Base-by-base conservation (phyloP, 2,113 vertebrate species). In the Oenanthe oenanthe region DNA sequence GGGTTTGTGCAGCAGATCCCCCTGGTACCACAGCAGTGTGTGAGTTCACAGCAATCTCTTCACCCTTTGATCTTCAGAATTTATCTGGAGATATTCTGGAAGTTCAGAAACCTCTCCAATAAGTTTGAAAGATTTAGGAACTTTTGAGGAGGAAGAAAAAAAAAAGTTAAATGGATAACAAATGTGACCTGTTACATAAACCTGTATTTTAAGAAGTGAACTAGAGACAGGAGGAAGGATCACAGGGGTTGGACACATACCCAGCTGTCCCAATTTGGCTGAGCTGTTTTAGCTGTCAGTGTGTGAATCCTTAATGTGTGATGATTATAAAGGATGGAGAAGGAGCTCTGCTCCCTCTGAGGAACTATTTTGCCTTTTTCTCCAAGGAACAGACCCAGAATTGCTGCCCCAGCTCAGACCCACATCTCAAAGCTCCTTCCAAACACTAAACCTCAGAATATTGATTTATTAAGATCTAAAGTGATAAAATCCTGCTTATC, bases 201-300 rank as follows among this genome's bases (percentile, higher is more conserved):
- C 81, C 88, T 93, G 96, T 92, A 91, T 94, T 96, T 96, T 95
- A 96, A 77, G 94, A 93, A 85, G 90, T 85, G 95, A 91, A 88
- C 90, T 82, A 85, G 81, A 95, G 89, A 92, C 88, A 89, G 93
- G 93, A 95, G 95, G 95, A 92, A 95, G 92, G 95, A 89, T 96
- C 93, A 82, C 95, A 89, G 90, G 94, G 95, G 95, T 92, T 95
- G 93, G 96, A 96, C 92, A 94, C 88, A 56, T 85, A 93, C 80
- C 88, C 93, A 95, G 96, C 88, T 95, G 93, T 94, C 96, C 85
- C 96, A 61, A 66, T 94, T 96, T 81, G 88, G 74, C 9, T 38
- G 95, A 96, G 96, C 96, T 95, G 93, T 91, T 96, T 84, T 73
- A 95, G 93, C 92, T 96, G 96, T 96, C 96, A 96, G 67, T 4